Conservation (phyloP, 2,113 vertebrate genomes). For the Phaethornis superciliosus region DNA sequence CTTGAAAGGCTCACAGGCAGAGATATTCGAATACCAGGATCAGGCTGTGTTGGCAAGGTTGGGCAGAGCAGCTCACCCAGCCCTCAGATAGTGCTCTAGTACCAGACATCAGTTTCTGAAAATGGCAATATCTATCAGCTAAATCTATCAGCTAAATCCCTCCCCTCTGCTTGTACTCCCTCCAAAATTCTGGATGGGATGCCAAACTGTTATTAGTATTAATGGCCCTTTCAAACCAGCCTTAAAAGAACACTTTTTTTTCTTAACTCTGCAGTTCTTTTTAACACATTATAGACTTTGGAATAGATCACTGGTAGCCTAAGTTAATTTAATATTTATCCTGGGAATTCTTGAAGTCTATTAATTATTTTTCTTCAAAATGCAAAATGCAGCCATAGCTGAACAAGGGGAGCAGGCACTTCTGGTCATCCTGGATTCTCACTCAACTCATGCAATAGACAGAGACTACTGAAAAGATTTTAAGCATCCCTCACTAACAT, state of each 20-base stretch:
- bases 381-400: neutral
- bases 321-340: conserved; percentile 45
- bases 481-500: accelerated
- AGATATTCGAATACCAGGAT: neutral
- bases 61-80: neutral
- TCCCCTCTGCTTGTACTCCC: neutral
- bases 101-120: neutral
- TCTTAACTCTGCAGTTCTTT: conserved; percentile 26
- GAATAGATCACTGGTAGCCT: neutral
- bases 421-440: neutral
- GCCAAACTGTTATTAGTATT: neutral
- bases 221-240: neutral
- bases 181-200: neutral
- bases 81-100: neutral
- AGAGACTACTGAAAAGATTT: neutral
- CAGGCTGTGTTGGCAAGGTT: neutral
- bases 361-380: conserved; percentile 36
- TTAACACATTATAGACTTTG: neutral
- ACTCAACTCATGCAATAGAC: neutral
- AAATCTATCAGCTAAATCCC: neutral
- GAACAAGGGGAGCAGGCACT: neutral
- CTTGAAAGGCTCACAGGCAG: neutral
- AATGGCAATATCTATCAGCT: neutral
- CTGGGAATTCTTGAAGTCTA: neutral
- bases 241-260: neutral